A percentile compares a stretch with the other conserved stretches of the same genome.
Conservation (phyloP, 2,797 vertebrate species). For the Fistularia tabacaria region DNA sequence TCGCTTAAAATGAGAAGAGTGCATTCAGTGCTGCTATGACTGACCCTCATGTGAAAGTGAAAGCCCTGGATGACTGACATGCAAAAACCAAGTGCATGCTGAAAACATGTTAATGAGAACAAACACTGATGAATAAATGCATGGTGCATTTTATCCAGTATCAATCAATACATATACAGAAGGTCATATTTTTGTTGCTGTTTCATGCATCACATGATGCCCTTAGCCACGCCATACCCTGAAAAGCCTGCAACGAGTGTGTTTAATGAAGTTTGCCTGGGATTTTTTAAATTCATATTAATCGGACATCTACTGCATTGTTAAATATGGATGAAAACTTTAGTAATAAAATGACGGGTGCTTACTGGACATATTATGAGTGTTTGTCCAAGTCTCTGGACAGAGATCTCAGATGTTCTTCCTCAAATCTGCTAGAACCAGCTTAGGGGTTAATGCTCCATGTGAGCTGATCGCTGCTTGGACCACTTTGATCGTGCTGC, state of each 20-base stretch:
- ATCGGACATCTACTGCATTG: too few relatives aligned
- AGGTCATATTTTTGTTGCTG: slow-evolving; percentile 19
- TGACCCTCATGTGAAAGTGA: slow-evolving; percentile 22
- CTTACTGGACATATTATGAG: too few relatives aligned
- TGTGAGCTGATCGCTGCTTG: too few relatives aligned
- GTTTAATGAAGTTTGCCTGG: too few relatives aligned
- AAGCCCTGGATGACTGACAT: slow-evolving; percentile 18
- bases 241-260: background rate
- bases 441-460: too few relatives aligned
- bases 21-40: slow-evolving; percentile 25
- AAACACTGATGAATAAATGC: background rate
- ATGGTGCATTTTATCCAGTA: slow-evolving; percentile 1
- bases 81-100: background rate
- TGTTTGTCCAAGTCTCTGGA: too few relatives aligned
- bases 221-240: background rate
- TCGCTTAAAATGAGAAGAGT: slow-evolving; percentile 42
- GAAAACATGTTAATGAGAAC: slow-evolving; percentile 10
- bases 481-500: too few relatives aligned
- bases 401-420: too few relatives aligned
- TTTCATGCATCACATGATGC: background rate
- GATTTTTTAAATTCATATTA: too few relatives aligned
- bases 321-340: too few relatives aligned
- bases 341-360: too few relatives aligned
- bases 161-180: slow-evolving; percentile 27
- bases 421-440: too few relatives aligned